Conservation (phyloP, 2,888 invertebrate genomes). For the Amblyjoppa fuscipennis region DNA sequence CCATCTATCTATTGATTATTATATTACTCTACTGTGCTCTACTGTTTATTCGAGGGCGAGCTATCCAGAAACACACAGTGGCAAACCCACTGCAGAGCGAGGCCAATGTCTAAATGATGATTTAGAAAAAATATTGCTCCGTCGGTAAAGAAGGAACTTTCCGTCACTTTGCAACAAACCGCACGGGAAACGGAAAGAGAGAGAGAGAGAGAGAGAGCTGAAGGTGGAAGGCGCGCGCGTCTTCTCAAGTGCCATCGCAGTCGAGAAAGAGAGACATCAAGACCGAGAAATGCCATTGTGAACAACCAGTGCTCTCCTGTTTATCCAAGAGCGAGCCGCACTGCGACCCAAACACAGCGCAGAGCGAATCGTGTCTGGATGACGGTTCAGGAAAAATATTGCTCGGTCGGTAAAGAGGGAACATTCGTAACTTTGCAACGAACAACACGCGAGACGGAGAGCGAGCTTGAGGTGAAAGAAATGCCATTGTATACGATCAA, state of each 20-base stretch:
- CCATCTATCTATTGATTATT: too few species aligned
- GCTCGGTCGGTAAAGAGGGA: too few species aligned
- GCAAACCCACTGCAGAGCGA: neutral
- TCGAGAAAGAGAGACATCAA: slow-evolving; percentile 8
- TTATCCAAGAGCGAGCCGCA: slow-evolving; percentile 11
- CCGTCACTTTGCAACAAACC: slow-evolving; percentile 71
- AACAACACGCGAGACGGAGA: too few species aligned
- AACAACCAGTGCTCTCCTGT: slow-evolving; percentile 15
- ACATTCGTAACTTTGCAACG: too few species aligned
- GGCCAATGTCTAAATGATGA: neutral
- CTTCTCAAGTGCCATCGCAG: slow-evolving; percentile 12
- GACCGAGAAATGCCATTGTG: slow-evolving; percentile 17
- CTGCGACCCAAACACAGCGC: neutral
- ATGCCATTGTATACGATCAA: slow-evolving; percentile 8
- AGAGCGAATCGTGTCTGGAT: neutral
- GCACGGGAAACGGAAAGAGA: slow-evolving; percentile 33
- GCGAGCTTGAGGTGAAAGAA: too few species aligned
- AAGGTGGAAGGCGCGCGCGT: slow-evolving; percentile 15
- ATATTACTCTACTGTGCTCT: neutral
- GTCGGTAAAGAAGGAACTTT: neutral
- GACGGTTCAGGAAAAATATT: too few species aligned
- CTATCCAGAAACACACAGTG: neutral
- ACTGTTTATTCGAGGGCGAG: slow-evolving; percentile 29
- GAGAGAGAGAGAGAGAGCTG: slow-evolving; percentile 29
- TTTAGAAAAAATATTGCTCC: neutral